Base-by-base conservation (phyloP, 2,797 vertebrate genomes). In the Oreochromis mossambicus region DNA sequence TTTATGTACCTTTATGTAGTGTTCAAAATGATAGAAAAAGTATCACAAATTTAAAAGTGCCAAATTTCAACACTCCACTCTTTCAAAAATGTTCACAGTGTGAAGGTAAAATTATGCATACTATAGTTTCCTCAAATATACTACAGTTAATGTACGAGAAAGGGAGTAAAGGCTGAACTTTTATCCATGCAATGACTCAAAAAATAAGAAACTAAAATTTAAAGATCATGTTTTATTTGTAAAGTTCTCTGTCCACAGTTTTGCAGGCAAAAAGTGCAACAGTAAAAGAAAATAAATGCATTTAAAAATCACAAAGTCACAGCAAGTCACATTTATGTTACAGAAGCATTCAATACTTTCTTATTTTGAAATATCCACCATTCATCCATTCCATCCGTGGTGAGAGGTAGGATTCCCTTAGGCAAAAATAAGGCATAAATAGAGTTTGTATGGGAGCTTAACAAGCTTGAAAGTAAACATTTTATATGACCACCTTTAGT, bases 81-180 rank as follows among this genome's bases (percentile, higher is more conserved):
- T 41, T 41, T 66, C 12, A 36, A 63, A 63, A 63, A 38, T 36
- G 11, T 38, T 63, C 10, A 38, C 1, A 0, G 19, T 38, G 34
- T 0, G 0, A 63, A 21, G 21, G 34, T 38, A 21, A 38, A 66
- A 66, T n/a, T 32, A 36, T 36, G 17, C 32, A 36, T 36, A 36
- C 58, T 63, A 36, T 63, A 36, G 58, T 36, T 36, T 36, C 9
- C 17, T 36, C 10, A 24, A 68, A 43, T 21, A 70, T 26, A 43
- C 36, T 68, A 24, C 8, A 43, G 63, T 68, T 68, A 68, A 6
- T 68, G 63, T 24, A 43, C 38, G 43, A 68, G 38, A 43, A 15
- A 68, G 8, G 13, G 5, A 43, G 21, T 68, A 68, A 68, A 43
- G 21, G 2, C 26, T 3, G 8, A 17, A 26, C 5, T 46, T 70